Conservation (phyloP, 1,140 invertebrate species). For the Drosophila miranda region DNA sequence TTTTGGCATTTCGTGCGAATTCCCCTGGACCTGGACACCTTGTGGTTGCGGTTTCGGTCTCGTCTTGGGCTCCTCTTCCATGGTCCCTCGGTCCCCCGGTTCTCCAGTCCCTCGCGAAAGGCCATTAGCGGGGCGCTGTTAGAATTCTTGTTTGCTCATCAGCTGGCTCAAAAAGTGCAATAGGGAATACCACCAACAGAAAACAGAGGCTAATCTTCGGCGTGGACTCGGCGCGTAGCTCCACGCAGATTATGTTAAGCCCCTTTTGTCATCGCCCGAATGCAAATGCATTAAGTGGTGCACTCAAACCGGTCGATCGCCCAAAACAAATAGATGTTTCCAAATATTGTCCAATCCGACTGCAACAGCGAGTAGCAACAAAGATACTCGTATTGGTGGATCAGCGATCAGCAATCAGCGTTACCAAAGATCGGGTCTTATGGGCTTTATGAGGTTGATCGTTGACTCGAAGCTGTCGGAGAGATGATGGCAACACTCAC, state of each 20-base stretch:
- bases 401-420: too few relatives aligned
- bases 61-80: neutral
- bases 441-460: too few relatives aligned
- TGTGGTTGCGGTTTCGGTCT: constrained; percentile 6
- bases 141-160: constrained; percentile 17
- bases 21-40: constrained; percentile 25
- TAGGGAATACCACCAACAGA: too few relatives aligned
- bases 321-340: neutral
- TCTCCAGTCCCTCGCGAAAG: neutral
- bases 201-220: constrained; percentile 8
- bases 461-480: too few relatives aligned
- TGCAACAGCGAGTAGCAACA: too few relatives aligned
- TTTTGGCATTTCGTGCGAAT: constrained; percentile 68
- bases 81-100: neutral
- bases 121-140: constrained; percentile 14
- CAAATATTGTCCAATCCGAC: too few relatives aligned
- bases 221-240: too few relatives aligned
- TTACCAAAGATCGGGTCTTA: too few relatives aligned
- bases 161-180: too few relatives aligned
- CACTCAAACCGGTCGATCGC: neutral
- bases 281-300: constrained; percentile 6
- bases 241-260: too few relatives aligned
- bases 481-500: too few relatives aligned
- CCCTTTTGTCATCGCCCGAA: constrained; percentile 9
- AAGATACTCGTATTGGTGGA: too few relatives aligned